A percentile compares a stretch with the other conserved stretches of the same genome.
Conservation (phyloP, 2,888 invertebrate species). For the Aphelenchoides bicaudatus region DNA sequence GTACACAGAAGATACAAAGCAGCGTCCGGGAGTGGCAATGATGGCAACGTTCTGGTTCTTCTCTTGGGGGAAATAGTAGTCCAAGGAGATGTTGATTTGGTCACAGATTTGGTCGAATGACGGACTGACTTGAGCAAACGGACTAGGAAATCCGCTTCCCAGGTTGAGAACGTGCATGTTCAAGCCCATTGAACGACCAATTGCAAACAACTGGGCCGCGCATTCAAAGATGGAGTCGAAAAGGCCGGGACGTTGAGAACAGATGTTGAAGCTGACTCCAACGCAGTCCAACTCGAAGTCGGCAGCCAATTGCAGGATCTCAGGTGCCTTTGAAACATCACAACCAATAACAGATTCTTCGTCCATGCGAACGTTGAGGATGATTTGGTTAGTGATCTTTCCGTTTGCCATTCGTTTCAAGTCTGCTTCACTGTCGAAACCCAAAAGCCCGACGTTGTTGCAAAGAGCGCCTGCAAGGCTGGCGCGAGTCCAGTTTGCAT, state of each 20-base stretch:
- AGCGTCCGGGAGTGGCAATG: conserved; percentile 93
- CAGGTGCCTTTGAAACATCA: conserved; percentile 43
- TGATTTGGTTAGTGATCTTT: conserved; percentile 19
- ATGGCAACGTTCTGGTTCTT: conserved; percentile 69
- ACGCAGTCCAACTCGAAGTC: conserved; percentile 40
- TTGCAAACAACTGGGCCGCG: conserved; percentile 70
- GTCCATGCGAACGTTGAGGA: conserved; percentile 19
- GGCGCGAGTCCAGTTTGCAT: conserved; percentile 37
- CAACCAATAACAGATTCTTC: conserved; percentile 48
- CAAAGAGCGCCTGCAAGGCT: conserved; percentile 25
- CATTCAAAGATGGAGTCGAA: conserved; percentile 76
- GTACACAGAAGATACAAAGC: conserved; percentile 89
- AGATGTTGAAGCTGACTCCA: conserved; percentile 62
- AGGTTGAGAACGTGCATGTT: conserved; percentile 77
- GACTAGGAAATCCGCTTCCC: conserved; percentile 81
- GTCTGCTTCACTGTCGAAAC: conserved; percentile 51
- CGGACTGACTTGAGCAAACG: neutral
- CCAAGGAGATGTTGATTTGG: conserved; percentile 76
- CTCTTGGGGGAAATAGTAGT: conserved; percentile 73
- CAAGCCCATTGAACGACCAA: conserved; percentile 28
- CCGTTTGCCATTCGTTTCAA: conserved; percentile 39
- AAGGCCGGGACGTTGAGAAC: conserved; percentile 66
- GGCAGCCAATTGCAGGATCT: conserved; percentile 44
- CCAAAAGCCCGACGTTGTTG: conserved; percentile 38
- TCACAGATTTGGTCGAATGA: conserved; percentile 63